Evolutionary conservation across 2,888 invertebrate genomes (phyloP), one percentile per base, ranked within the genome.

Genomic region (Folsomia candida): DNA sequence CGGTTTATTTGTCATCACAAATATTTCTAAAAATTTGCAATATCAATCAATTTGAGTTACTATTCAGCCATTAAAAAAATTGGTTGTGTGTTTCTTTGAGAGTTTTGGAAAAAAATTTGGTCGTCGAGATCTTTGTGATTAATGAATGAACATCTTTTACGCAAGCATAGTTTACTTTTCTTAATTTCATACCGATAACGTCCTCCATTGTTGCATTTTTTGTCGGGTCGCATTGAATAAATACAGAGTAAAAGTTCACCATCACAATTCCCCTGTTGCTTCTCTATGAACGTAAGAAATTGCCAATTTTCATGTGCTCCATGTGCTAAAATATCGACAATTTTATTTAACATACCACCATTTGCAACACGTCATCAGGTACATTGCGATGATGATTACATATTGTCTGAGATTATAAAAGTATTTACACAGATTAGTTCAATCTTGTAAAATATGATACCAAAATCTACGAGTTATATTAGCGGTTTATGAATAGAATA

Each of bases 231-330:
- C 94, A 94, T 75, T 91, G 90, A 81, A 94, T 89, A 83, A 92
- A 89, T 82, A 89, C 89, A 58, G 90, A 89, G 85, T 92, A 94
- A 85, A 95, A 94, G 84, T 93, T 94, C 78, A 95, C 90, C 94
- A 95, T 95, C 65, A 94, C 91, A 51, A 95, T 88, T 63, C 94
- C 94, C 61, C 92, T 91, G 82, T 94, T 95, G 80, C 89, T 83
- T 82, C 85, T 86, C 88, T 88, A 84, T 6, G 82, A 37, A 37
- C 4, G 4, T 37, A 37, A 37, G 14, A 37, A 14, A 37, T 37
- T 37, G 37, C 14, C 37, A 54, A 54, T 4, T 9, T 37, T 37
- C 37, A 37, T 9, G 37, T 37, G 14, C n/a, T n/a, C n/a, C 14
- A 37, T 37, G 37, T 9, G 37, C n/a, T n/a, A n/a, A n/a, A n/a